Evolutionary conservation across 2,113 vertebrate genomes (phyloP), one percentile per base, ranked within the genome.

Genomic region (Ailuropoda melanoleuca): DNA sequence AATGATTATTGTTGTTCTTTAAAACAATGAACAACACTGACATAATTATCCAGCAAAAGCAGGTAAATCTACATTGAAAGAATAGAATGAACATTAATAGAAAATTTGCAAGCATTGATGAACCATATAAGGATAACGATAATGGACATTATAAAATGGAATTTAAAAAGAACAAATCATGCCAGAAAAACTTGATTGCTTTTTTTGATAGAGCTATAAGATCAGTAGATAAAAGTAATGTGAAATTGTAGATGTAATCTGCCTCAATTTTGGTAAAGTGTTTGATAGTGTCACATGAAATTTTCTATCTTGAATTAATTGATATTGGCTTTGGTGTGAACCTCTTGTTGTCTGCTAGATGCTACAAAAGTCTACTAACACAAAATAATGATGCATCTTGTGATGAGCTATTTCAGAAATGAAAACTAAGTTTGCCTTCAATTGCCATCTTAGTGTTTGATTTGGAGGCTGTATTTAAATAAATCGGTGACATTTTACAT

Each of bases 221-320:
- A 98, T 97, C 70, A 97, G 88, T 95, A 94, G 97, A 98, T 96
- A 96, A 96, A 96, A 86, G 64, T 97, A 97, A 98, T 93, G 74
- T 96, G 93, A 92, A 94, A 92, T 91, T 94, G 97, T 98, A 98
- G 97, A 95, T 98, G 95, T 60, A 97, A 97, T 98, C 97, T 94
- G 84, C 96, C 96, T 98, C 96, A 96, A 97, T 98, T 97, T 97
- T 96, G 95, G 81, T 90, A 95, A 97, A 97, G 92, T 95, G 96
- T 97, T 84, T 93, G 98, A 98, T 98, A 97, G 88, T 97, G 97
- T 97, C 97, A 98, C 96, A 96, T 96, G 72, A 88, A 96, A 97
- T 98, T 97, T 98, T 97, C 97, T 58, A 96, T 90, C 58, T 92
- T 94, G 95, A 88, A 86, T 97, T 98, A 98, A 98, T 97, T 98